These are phyloP conservation scores for Petaurus breviceps DNA, from an alignment of 2,113 vertebrate genomes.

Conservation along the genomic window DNA sequence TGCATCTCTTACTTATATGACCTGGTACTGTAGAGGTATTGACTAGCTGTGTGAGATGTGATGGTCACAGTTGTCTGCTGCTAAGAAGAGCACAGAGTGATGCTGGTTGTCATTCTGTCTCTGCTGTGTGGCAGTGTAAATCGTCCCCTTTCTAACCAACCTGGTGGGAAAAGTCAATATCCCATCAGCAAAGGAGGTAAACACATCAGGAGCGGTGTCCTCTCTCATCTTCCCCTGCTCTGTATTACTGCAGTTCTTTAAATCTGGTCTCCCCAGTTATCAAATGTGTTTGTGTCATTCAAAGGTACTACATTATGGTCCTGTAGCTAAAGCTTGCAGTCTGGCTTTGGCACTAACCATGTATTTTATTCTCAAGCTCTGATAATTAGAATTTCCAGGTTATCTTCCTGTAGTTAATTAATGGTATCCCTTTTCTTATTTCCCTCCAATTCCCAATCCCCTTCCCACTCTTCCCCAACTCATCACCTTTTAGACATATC, in stretches of 20 bases:
- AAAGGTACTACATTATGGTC: slow-evolving; percentile 77
- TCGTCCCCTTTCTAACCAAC: slow-evolving; percentile 91
- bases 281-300: slow-evolving; percentile 85
- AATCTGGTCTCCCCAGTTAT: slow-evolving; percentile 84
- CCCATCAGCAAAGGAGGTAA: slow-evolving; percentile 91
- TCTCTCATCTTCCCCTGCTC: slow-evolving; percentile 87
- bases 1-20: slow-evolving; percentile 80
- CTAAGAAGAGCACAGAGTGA: slow-evolving; percentile 82
- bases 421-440: slow-evolving; percentile 54
- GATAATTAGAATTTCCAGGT: slow-evolving; percentile 83
- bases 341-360: slow-evolving; percentile 68
- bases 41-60: slow-evolving; percentile 82
- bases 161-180: slow-evolving; percentile 93
- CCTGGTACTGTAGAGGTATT: slow-evolving; percentile 79
- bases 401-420: slow-evolving; percentile 78
- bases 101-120: slow-evolving; percentile 87
- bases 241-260: slow-evolving; percentile 82
- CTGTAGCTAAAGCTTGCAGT: slow-evolving; percentile 62
- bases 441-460: slow-evolving; percentile 26
- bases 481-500: slow-evolving; percentile 67
- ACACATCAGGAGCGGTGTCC: slow-evolving; percentile 89
- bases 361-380: slow-evolving; percentile 66
- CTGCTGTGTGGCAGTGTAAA: slow-evolving; percentile 88
- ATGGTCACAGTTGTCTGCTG: slow-evolving; percentile 84
- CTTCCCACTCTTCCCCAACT: slow-evolving; percentile 58